Evolutionary conservation across 2,113 vertebrate species (phyloP), one percentile per base, ranked within the genome.

Genomic region (Malurus alboscapulatus): DNA sequence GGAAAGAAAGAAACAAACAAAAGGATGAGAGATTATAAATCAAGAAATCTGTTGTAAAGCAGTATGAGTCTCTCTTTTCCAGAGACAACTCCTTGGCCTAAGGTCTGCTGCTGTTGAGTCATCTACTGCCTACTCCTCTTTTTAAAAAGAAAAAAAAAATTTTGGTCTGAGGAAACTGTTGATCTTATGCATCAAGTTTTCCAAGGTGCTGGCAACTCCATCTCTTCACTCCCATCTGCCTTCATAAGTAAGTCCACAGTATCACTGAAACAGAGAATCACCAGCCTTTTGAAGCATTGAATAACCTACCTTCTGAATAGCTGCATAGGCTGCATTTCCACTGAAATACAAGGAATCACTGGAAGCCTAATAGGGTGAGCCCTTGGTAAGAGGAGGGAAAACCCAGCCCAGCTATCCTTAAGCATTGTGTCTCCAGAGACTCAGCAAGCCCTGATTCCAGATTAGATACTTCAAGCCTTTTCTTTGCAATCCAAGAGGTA

Each of bases 11-110:
- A 76, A 86, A 68, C 6, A 93, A 85, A 92, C 86, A 95, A 93
- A 94, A 92, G 38, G 91, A 97, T 96, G 96, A 80, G 55, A 94
- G 82, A 88, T 75, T 80, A 95, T 82, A 94, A 95, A 96, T 67
- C 75, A 94, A 96, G 91, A 93, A 82, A 95, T 90, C 92, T 95
- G 92, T 78, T 80, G 69, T 21, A 88, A 80, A 80, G 81, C 42
- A 88, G 58, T 84, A 44, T 91, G 74, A 83, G 87, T 95, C 62
- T 86, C 17, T 68, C 75, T 91, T 80, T 95, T 97, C 88, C 88
- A 89, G 34, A 69, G 71, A 78, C 55, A 74, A 84, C 34, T 75
- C 44, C 84, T 82, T 91, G 68, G 94, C 84, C 66, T 84, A 74
- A 61, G 63, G 53, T 95, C 88, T 87, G 88, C 65, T 78, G 89